A percentile compares a stretch with the other conserved stretches of the same genome.
These are phyloP conservation scores for Malurus melanocephalus DNA, from an alignment of 2,113 vertebrate species.

Conservation along the genomic window DNA sequence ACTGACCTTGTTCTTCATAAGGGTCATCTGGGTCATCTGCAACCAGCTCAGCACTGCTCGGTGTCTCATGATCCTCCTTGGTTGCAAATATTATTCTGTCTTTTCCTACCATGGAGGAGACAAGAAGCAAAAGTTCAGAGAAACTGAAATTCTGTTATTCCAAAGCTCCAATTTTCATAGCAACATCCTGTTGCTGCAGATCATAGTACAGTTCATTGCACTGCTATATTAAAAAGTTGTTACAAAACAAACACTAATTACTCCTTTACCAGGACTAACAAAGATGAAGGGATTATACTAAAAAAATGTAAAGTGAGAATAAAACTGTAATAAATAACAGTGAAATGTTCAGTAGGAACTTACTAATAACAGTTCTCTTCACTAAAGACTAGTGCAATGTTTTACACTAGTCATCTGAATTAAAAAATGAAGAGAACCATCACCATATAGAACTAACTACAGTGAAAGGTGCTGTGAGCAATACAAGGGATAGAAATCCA, in stretches of 20 bases:
- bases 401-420: not conserved
- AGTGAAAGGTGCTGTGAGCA: not conserved
- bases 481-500: not conserved
- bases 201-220: not conserved
- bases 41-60: slow-evolving; percentile 92
- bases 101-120: slow-evolving; percentile 68
- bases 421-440: not conserved
- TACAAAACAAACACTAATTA: not conserved
- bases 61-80: slow-evolving; percentile 90
- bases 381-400: not conserved
- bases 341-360: not conserved
- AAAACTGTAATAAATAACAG: not conserved
- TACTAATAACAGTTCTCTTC: not conserved
- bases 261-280: not conserved
- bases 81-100: slow-evolving; percentile 82
- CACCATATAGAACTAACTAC: not conserved
- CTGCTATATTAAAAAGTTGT: not conserved
- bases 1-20: slow-evolving; percentile 88
- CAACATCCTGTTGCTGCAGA: not conserved
- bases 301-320: not conserved
- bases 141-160: not conserved
- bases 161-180: not conserved
- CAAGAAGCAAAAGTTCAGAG: slow-evolving; percentile 1
- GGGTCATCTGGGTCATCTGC: slow-evolving; percentile 94
- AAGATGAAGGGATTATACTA: not conserved